Evolutionary conservation across 1,140 invertebrate species (phyloP), one percentile per base, ranked within the genome.

Genomic region (Popillia japonica): DNA sequence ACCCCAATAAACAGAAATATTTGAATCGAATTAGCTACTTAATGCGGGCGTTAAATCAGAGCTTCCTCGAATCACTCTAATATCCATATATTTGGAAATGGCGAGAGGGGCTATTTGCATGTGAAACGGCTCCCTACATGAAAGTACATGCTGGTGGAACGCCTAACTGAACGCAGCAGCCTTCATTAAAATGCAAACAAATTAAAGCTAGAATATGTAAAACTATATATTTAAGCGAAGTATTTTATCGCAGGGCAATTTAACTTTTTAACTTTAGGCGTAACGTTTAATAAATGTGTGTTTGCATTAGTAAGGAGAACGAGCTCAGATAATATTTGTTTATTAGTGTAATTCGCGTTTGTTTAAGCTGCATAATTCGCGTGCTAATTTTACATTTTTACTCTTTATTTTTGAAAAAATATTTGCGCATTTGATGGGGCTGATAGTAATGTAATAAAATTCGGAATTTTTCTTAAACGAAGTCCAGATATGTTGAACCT

Each of bases 111-210:
- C 17, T 55, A 55, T 55, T 55, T 55, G 48, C 48, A 55, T 55
- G 48, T n/a, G 48, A 55, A 55, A 55, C 48, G 48, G 17, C 27
- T 55, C 14, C 48, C 48, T 14, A 55, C 48, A 55, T 55, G 48
- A 55, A 55, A 55, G 48, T 17, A 17, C 48, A 55, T 55, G 48
- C 48, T 17, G 48, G 48, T 17, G 48, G 14, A 17, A 55, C 6
- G 48, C 48, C 4, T 17, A 17, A 17, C 14, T 17, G 14, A 6
- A 17, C 48, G 48, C 14, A n/a, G 48, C 48, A 55, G n/a, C 14
- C 48, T 55, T 55, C 48, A 55, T 55, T 55, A 55, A 55, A 55
- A 55, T 55, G 48, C 48, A 55, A 55, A 55, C 48, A 55, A 55
- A 55, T 55, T 55, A 55, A 55, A 55, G 48, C 48, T 17, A 17